Evolutionary conservation across 2,797 vertebrate species (phyloP), one percentile per base, ranked within the genome.

Genomic region (Eurystomus glaucurus): DNA sequence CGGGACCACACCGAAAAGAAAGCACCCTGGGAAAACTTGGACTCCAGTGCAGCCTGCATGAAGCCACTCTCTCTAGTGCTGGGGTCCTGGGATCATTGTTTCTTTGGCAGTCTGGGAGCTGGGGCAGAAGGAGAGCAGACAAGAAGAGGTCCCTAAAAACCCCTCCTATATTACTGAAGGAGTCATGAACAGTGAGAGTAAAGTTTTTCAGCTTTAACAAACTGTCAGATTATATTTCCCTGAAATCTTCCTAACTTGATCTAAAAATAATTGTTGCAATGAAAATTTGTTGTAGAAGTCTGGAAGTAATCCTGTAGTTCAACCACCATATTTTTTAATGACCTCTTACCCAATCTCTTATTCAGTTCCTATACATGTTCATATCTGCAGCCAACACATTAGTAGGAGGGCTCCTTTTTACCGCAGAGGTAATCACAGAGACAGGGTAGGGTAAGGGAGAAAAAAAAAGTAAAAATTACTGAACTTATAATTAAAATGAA

Each of bases 371-470:
- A 46, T 19, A 57, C 54, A 37, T 21, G 17, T 35, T 79, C 6
- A 2, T 58, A 37, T 51, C 35, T 70, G 9, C 33, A 52, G 15
- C 21, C 8, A 48, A 26, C 25, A 37, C 2, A 52, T 45, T 41
- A 87, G 43, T 37, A 87, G 9, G 61, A 72, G 13, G 23, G 62
- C 16, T 72, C 10, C 5, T 72, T 72, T 89, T 77, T 65, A 83
- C 43, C 8, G 31, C 3, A 55, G n/a, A 83, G 31, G 13, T 58
- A 58, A 75, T 41, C n/a, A 80, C 1, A 76, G 25, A 70, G 5
- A 54, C 6, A 52, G 11, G 9, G 5, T 31, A 37, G 31, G 17
- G 6, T 2, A 26, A 3, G 6, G 4, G 4, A 0, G 1, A 10
- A 45, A 11, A 45, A 39, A 64, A 45, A 3, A 3, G 19, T 19